These are phyloP conservation scores for Bombus huntii DNA, from an alignment of 1,140 invertebrate genomes.

Conservation along the genomic window DNA sequence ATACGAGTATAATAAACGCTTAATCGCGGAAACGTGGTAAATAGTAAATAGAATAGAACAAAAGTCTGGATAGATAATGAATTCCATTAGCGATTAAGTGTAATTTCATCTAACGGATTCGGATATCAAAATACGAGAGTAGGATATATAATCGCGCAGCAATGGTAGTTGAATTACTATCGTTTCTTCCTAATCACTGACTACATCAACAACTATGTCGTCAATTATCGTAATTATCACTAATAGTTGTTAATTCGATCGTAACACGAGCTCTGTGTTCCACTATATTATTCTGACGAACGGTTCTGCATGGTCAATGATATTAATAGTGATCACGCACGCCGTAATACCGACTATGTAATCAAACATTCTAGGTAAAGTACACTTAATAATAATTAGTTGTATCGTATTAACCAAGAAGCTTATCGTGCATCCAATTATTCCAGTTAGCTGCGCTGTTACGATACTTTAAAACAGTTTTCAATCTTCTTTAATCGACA, in stretches of 20 bases:
- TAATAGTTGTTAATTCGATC: conserved; percentile 4
- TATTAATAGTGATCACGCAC: background rate
- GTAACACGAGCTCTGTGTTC: background rate
- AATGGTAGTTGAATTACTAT: too few species aligned
- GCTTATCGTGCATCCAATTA: too few species aligned
- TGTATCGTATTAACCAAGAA: background rate
- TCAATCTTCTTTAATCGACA: too few species aligned
- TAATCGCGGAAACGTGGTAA: too few species aligned
- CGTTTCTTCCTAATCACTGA: background rate
- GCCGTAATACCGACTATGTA: background rate
- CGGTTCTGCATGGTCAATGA: background rate
- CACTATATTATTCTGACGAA: conserved; percentile 18
- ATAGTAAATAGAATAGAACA: too few species aligned
- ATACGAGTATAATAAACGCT: too few species aligned
- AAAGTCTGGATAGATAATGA: background rate
- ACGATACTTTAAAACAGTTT: too few species aligned
- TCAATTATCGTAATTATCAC: conserved; percentile 7
- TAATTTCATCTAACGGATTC: background rate
- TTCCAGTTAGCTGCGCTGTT: too few species aligned
- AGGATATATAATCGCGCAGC: background rate
- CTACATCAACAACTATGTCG: background rate
- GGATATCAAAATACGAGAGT: background rate
- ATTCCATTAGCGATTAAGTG: background rate
- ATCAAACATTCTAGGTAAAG: background rate
- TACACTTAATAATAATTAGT: background rate